Evolutionary conservation across 2,113 vertebrate species (phyloP).

Genomic region (Rana temporaria): DNA sequence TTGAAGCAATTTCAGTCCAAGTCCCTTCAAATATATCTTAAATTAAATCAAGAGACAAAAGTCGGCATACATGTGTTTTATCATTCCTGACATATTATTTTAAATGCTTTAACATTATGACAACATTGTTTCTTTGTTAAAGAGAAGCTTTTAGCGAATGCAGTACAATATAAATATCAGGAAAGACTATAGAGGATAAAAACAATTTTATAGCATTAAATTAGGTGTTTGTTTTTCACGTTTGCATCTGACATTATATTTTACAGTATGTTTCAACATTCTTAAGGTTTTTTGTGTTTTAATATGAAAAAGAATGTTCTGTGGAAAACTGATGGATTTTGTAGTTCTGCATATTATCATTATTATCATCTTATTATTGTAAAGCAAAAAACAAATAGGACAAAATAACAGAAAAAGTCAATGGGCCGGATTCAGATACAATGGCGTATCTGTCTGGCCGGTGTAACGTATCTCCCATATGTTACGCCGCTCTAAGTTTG

Average conservation of each 20-base stretch:
- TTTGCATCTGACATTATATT: constrained; percentile 7
- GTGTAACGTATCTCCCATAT: no score
- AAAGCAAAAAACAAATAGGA: no score
- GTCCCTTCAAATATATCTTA: constrained; percentile 46
- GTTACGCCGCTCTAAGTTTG: no score
- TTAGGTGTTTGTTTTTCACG: not conserved
- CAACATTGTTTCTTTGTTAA: constrained; percentile 31
- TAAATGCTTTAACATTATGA: constrained; percentile 31
- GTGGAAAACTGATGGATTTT: no score
- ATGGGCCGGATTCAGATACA: no score
- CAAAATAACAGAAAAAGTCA: no score
- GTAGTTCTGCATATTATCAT: no score
- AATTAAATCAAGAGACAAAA: constrained; percentile 55
- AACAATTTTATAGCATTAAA: constrained; percentile 17
- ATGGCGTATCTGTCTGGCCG: no score
- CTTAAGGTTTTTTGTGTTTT: no score
- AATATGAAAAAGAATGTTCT: no score
- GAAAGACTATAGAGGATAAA: constrained; percentile 1
- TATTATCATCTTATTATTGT: no score
- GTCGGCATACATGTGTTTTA: constrained; percentile 25
- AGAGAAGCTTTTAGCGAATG: not conserved
- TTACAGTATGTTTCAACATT: not conserved
- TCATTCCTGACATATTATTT: constrained; percentile 28
- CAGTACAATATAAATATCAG: constrained; percentile 6
- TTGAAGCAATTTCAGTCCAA: constrained; percentile 45